phyloP scores from a whole-genome alignment of 1,140 invertebrate species.

The Drosophila rhopaloa region DNA sequence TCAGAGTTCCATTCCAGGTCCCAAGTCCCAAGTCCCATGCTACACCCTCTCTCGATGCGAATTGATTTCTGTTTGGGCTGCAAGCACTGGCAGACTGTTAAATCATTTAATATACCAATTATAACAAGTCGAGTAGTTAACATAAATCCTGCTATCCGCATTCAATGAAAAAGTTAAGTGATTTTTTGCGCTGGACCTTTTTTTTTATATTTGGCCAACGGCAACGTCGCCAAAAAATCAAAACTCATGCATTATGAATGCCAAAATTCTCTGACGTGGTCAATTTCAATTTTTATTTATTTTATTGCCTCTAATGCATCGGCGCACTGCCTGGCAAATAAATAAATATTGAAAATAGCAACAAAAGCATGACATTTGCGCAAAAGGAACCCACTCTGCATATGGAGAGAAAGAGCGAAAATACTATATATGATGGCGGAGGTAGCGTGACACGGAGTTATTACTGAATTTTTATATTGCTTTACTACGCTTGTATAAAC shows the following conservation, averaged over 20 bases:
- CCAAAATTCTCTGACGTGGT: conserved; percentile 81
- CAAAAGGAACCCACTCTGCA: conserved; percentile 49
- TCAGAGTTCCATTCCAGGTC: conserved; percentile 46
- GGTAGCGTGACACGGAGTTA: conserved; percentile 29
- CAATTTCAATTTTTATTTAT: conserved; percentile 83
- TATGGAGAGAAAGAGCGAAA: conserved; percentile 21
- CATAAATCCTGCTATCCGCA: conserved; percentile 71
- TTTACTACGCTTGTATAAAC: too few relatives aligned
- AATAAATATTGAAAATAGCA: conserved; percentile 73
- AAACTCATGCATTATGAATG: conserved; percentile 83
- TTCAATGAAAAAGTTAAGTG: conserved; percentile 72
- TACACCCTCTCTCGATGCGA: conserved; percentile 54
- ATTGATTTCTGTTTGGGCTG: conserved; percentile 80
- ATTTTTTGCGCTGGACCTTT: conserved; percentile 64
- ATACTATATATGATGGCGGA: neutral
- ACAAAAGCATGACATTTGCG: conserved; percentile 55
- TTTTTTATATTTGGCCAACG: conserved; percentile 26
- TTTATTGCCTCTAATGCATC: conserved; percentile 81
- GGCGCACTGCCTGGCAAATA: conserved; percentile 73
- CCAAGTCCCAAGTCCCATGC: conserved; percentile 7
- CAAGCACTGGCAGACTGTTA: conserved; percentile 69
- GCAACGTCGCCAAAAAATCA: conserved; percentile 75
- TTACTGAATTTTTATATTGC: neutral
- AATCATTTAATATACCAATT: conserved; percentile 84
- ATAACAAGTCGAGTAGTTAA: conserved; percentile 83